A percentile compares a stretch with the other conserved stretches of the same genome.
phyloP scores from a whole-genome alignment of 2,797 vertebrate genomes.

The Alfaro cultratus region DNA sequence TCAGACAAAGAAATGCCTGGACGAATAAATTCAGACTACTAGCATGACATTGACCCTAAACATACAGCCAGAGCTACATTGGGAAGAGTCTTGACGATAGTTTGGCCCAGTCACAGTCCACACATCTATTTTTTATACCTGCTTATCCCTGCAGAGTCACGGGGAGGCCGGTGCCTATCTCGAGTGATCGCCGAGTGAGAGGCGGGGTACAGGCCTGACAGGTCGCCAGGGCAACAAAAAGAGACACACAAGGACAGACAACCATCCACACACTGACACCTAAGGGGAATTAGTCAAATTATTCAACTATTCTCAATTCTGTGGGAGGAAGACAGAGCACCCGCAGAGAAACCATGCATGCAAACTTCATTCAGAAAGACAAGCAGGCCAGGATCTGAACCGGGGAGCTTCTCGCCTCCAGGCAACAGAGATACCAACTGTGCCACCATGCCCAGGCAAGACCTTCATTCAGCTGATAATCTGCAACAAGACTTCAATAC shows the following conservation, averaged over 20 bases:
- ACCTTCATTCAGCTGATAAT: not conserved
- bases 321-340: not conserved
- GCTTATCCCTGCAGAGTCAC: not conserved
- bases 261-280: not conserved
- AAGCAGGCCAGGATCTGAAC: not conserved
- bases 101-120: not conserved
- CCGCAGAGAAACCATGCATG: not conserved
- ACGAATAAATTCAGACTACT: not conserved
- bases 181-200: not conserved
- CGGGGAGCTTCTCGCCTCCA: not conserved
- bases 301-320: not conserved
- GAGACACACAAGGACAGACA: not conserved
- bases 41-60: not conserved
- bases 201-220: not conserved
- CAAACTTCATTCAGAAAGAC: not conserved
- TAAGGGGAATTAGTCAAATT: not conserved
- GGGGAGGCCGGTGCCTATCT: not conserved
- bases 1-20: not conserved
- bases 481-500: not conserved
- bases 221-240: not conserved
- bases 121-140: not conserved
- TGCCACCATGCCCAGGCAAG: not conserved
- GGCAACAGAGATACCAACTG: not conserved
- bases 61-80: not conserved
- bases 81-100: not conserved